phyloP scores from a whole-genome alignment of 2,888 invertebrate genomes.

The Panopea generosa region DNA sequence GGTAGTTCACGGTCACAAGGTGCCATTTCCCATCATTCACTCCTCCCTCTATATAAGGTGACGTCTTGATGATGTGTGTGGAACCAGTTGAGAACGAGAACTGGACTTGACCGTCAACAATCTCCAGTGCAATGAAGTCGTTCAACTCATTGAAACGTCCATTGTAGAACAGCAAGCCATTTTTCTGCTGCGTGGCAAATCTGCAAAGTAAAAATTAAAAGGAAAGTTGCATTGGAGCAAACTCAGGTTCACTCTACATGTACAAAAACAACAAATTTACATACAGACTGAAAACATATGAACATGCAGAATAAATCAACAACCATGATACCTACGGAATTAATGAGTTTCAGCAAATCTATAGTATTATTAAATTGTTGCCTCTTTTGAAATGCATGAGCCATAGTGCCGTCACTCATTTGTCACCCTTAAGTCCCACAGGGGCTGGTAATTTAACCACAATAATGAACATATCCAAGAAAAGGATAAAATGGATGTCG shows the following conservation, averaged over 20 bases:
- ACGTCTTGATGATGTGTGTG: slow-evolving; percentile 86
- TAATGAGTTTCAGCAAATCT: no score
- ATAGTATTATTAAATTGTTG: no score
- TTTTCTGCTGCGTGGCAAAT: slow-evolving; percentile 94
- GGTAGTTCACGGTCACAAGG: slow-evolving; percentile 92
- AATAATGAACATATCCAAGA: no score
- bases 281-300: no score
- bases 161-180: slow-evolving; percentile 96
- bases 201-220: slow-evolving; percentile 85
- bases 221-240: no score
- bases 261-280: no score
- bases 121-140: slow-evolving; percentile 96
- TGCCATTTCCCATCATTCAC: slow-evolving; percentile 97
- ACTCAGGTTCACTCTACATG: no score
- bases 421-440: no score
- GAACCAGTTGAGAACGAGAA: slow-evolving; percentile 96
- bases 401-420: no score
- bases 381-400: no score
- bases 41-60: slow-evolving; percentile 89
- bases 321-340: background rate
- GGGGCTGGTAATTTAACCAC: no score
- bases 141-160: slow-evolving; percentile 98
- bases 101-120: slow-evolving; percentile 90
- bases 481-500: no score
- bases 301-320: background rate